A percentile compares a stretch with the other conserved stretches of the same genome.
phyloP scores from a whole-genome alignment of 2,888 invertebrate genomes.

The Sinopyrophorus schimmeli region DNA sequence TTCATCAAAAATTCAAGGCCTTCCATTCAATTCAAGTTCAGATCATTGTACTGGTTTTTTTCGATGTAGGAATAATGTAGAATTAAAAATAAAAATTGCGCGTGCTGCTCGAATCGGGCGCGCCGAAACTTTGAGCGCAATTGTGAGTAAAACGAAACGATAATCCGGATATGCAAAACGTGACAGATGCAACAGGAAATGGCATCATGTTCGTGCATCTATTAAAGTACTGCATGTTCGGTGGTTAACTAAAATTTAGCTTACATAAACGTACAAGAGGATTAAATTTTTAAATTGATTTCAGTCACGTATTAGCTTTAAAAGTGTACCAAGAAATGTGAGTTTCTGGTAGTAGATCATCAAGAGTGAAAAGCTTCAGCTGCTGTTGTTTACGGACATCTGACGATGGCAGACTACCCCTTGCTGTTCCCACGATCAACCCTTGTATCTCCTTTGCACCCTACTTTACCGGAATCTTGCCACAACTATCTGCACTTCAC shows the following conservation, averaged over 20 bases:
- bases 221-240: conserved; percentile 19
- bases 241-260: conserved; percentile 1
- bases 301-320: conserved; percentile 29
- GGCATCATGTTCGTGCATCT: conserved; percentile 34
- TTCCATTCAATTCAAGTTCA: too few species aligned
- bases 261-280: not conserved
- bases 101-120: too few species aligned
- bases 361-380: conserved; percentile 32
- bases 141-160: conserved; percentile 10
- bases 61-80: too few species aligned
- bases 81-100: too few species aligned
- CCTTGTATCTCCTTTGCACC: conserved; percentile 48
- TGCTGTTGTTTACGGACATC: conserved; percentile 34
- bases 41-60: too few species aligned
- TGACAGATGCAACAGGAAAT: conserved; percentile 40
- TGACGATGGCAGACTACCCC: conserved; percentile 40
- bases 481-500: conserved; percentile 49
- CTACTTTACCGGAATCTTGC: conserved; percentile 52
- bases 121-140: too few species aligned
- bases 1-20: too few species aligned
- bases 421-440: conserved; percentile 52
- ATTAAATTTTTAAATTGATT: conserved; percentile 20
- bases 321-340: conserved; percentile 23
- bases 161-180: conserved; percentile 33
- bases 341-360: conserved; percentile 32